A percentile compares a stretch with the other conserved stretches of the same genome.
phyloP scores from a whole-genome alignment of 2,113 vertebrate species.

The Puntigrus tetrazona region DNA sequence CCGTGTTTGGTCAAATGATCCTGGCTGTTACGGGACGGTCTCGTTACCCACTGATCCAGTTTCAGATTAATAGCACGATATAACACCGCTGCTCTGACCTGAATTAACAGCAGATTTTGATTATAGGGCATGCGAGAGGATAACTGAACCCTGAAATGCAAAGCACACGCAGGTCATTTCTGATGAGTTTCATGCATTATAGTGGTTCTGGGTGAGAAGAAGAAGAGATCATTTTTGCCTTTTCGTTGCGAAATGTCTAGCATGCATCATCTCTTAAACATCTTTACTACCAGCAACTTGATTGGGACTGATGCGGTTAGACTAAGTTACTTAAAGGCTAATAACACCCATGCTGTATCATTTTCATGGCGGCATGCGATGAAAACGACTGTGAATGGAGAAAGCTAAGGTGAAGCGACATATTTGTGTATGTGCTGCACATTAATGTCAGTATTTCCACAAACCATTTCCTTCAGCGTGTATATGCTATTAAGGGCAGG shows the following conservation, averaged over 20 bases:
- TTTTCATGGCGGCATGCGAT: background rate
- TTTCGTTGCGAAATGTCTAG: background rate
- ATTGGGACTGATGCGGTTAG: background rate
- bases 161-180: background rate
- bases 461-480: background rate
- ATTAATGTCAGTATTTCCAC: background rate
- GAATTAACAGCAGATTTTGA: slow-evolving; percentile 17
- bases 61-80: background rate
- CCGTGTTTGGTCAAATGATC: background rate
- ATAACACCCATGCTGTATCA: background rate
- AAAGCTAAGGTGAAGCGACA: background rate
- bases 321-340: background rate
- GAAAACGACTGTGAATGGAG: background rate
- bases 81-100: background rate
- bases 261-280: background rate
- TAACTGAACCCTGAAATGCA: background rate
- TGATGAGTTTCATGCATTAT: background rate
- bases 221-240: background rate
- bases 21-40: background rate
- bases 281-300: background rate
- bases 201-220: background rate
- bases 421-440: background rate
- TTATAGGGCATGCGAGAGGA: background rate
- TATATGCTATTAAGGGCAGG: background rate
- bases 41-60: background rate